Base-by-base conservation (phyloP, 2,888 invertebrate genomes). In the Scrobipalpa atriplicella region DNA sequence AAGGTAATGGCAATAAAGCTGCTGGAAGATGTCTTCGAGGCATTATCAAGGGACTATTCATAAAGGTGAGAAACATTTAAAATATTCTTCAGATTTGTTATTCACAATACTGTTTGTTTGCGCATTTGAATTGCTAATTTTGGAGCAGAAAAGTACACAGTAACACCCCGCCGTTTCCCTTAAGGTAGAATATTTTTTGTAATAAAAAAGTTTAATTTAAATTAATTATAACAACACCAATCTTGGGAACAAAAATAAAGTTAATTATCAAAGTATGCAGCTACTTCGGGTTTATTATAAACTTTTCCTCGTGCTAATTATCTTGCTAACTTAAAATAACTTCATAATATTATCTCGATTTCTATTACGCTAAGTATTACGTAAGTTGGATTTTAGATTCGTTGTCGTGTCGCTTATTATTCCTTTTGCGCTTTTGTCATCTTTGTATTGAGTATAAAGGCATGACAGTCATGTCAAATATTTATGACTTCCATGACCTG, bases 201-300 rank as follows among this genome's bases (percentile, higher is more conserved):
- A 51, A 51, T 51, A 63, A 52, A 52, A 38, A 63, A 64, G 64
- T 58, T 56, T 41, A 56, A 58, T 58, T 64, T 64, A 51, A 66
- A 39, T 66, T 39, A 66, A 66, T 66, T 39, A 66, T 18, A 66
- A 62, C 62, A 66, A 66, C 58, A 60, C 58, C 47, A 36, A 64
- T 62, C 41, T 60, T 39, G 39, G 29, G n/a, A 63, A 56, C 62
- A 62, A 66, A 62, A 66, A 66, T 43, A 43, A 41, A 58, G 51
- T 47, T 66, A 63, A 66, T 66, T 66, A 63, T 36, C 29, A 39
- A 66, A 66, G 63, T 66, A 64, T 66, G 66, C 54, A 66, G 52
- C 19, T n/a, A 29, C 43, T 54, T 61, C 11, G 41, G 9, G 62
- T 41, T 52, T 39, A 61, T 66, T 39, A 66, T 66, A 58, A 66